phyloP scores from a whole-genome alignment of 2,888 invertebrate genomes.

The Ceramica pisi region DNA sequence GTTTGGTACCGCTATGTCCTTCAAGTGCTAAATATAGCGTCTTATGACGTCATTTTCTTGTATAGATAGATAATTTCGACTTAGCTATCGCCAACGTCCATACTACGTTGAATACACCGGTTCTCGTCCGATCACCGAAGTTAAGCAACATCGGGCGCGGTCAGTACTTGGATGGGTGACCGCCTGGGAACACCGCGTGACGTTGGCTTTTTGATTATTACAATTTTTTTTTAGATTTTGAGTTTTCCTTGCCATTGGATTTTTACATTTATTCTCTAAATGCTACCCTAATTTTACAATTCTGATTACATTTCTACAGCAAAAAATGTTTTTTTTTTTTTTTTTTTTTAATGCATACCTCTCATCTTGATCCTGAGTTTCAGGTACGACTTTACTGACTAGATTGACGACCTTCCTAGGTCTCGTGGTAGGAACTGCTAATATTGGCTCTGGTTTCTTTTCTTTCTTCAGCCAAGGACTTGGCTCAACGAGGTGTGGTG shows the following conservation, averaged over 20 bases:
- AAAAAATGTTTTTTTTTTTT: too few species aligned
- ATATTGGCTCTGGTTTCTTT: conserved; percentile 75
- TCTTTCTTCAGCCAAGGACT: conserved; percentile 82
- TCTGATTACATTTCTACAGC: too few species aligned
- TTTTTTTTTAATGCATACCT: too few species aligned
- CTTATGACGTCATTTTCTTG: not conserved
- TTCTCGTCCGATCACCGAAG: conserved; percentile 58
- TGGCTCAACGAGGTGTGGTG: conserved; percentile 68
- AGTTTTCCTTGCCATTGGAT: too few species aligned
- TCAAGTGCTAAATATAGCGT: not conserved
- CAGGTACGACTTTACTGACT: conserved; percentile 82
- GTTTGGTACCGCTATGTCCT: too few species aligned
- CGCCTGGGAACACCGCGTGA: conserved; percentile 80
- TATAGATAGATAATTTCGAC: not conserved
- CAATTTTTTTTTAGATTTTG: not conserved
- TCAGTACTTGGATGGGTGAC: conserved; percentile 85
- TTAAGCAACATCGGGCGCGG: conserved; percentile 81
- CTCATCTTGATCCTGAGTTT: conserved; percentile 84
- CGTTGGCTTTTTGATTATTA: conserved; percentile 62
- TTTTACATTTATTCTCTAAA: too few species aligned
- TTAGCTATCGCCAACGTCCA: fast-evolving
- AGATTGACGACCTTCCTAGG: conserved; percentile 80
- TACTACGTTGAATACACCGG: conserved; percentile 42
- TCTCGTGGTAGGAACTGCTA: conserved; percentile 73
- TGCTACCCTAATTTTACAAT: too few species aligned